Conservation (phyloP, 2,113 vertebrate species). For the Natator depressus region DNA sequence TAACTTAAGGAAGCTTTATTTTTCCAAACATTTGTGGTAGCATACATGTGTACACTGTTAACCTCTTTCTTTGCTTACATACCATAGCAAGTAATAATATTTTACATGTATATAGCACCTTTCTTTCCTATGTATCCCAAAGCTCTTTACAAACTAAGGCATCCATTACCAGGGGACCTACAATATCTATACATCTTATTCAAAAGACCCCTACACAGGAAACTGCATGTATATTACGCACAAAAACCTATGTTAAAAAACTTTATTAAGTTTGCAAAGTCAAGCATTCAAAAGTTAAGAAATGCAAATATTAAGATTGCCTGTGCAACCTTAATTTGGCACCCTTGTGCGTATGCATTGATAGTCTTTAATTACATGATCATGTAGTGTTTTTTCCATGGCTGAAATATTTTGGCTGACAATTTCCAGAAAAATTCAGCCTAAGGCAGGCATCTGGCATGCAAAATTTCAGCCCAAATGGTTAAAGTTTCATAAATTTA, state of each 20-base stretch:
- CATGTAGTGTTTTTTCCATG: neutral
- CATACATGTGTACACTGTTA: fast-evolving
- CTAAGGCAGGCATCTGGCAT: neutral
- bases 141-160: fast-evolving
- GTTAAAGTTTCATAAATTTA: neutral
- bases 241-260: neutral
- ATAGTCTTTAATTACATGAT: neutral
- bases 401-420: neutral
- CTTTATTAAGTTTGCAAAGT: neutral
- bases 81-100: neutral
- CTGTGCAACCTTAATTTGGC: neutral
- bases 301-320: neutral
- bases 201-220: neutral
- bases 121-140: neutral
- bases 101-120: neutral
- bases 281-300: neutral
- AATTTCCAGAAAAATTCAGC: neutral
- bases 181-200: neutral
- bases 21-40: slow-evolving; percentile 16
- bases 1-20: neutral
- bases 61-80: neutral
- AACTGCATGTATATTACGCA: neutral
- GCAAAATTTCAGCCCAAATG: neutral
- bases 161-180: neutral
- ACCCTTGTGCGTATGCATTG: neutral